A percentile compares a stretch with the other conserved stretches of the same genome.
Conservation (phyloP, 1,140 invertebrate genomes). For the Diabrotica virgifera region DNA sequence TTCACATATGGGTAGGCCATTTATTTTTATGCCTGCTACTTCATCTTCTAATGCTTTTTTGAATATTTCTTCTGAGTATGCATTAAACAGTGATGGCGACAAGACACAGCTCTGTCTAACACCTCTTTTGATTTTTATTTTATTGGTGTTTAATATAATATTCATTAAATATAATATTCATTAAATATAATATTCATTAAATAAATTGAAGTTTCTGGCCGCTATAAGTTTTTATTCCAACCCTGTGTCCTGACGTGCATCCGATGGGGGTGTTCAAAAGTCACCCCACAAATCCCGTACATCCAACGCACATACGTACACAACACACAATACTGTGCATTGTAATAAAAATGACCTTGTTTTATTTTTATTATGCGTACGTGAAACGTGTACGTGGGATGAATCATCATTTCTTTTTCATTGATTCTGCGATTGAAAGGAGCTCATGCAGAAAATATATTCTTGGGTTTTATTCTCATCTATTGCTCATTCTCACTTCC, state of each 20-base stretch:
- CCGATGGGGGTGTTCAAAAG: not conserved
- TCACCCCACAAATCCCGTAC: not conserved
- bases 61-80: too few relatives aligned
- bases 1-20: too few relatives aligned
- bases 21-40: too few relatives aligned
- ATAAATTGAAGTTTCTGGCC: too few relatives aligned
- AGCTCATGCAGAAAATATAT: not conserved
- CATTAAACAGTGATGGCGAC: too few relatives aligned
- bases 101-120: too few relatives aligned
- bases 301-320: not conserved
- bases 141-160: too few relatives aligned
- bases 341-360: conserved; percentile 3
- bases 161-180: too few relatives aligned
- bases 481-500: not conserved
- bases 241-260: not conserved
- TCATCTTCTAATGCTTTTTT: too few relatives aligned
- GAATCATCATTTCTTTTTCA: conserved; percentile 3
- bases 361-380: conserved; percentile 3
- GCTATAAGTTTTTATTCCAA: too few relatives aligned
- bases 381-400: not conserved
- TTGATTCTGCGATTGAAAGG: not conserved
- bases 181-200: too few relatives aligned
- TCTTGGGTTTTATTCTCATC: conserved; percentile 2
- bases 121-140: too few relatives aligned
- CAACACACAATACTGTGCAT: not conserved